A percentile compares a stretch with the other conserved stretches of the same genome.
Conservation (phyloP, 2,888 invertebrate species). For the Dryadula phaetusa region DNA sequence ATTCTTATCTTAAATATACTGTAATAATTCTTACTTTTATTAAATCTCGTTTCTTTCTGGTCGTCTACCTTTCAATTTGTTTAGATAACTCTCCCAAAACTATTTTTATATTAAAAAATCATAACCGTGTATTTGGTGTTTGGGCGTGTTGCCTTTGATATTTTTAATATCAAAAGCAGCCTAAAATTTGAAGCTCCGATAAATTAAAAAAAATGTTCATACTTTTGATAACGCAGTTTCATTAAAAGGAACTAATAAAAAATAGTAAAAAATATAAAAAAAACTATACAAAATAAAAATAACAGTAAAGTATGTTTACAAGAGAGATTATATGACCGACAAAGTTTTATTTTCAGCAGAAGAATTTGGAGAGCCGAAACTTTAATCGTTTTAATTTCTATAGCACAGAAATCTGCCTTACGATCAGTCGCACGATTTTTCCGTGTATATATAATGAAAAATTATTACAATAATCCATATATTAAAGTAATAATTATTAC, state of each 20-base stretch:
- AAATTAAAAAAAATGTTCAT: too few relatives aligned
- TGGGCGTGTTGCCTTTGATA: constrained; percentile 9
- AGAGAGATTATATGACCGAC: not conserved
- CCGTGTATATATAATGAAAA: too few relatives aligned
- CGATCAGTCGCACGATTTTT: not conserved
- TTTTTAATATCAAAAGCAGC: not conserved
- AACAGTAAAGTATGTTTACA: not conserved
- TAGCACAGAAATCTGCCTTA: not conserved
- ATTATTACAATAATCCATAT: not conserved
- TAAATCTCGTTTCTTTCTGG: not conserved
- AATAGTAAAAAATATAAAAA: too few relatives aligned
- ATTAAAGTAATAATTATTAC: not conserved
- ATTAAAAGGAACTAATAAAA: too few relatives aligned
- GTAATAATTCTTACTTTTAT: not conserved
- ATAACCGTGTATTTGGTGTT: not conserved
- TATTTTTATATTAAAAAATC: not conserved
- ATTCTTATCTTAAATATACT: not conserved
- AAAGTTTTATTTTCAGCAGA: not conserved
- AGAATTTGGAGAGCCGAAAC: too few relatives aligned
- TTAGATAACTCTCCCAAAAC: not conserved
- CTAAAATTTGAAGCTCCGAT: not conserved
- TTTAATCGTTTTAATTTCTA: not conserved
- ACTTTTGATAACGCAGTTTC: too few relatives aligned
- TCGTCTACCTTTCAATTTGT: not conserved
- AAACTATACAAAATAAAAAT: too few relatives aligned